Conservation (phyloP, 2,113 vertebrate species). For the Pollachius pollachius region DNA sequence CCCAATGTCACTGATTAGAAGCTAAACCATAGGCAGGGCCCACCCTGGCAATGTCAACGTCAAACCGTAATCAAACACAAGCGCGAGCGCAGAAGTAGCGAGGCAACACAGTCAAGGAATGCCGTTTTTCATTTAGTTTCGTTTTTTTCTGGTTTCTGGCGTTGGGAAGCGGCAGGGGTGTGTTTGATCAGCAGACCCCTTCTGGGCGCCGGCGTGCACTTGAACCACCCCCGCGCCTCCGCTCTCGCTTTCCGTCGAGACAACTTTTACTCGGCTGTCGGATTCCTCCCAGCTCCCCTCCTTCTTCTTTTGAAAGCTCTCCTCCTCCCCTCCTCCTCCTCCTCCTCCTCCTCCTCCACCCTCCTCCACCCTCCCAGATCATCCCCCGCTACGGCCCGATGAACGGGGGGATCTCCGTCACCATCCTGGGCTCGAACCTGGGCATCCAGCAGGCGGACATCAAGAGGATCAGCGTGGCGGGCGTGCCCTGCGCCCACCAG, state of each 20-base stretch:
- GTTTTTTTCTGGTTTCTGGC: too few relatives aligned
- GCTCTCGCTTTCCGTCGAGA: too few relatives aligned
- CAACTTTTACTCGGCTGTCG: too few relatives aligned
- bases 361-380: constrained; percentile 71
- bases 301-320: not conserved
- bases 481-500: constrained; percentile 76
- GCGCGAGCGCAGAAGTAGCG: too few relatives aligned
- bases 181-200: too few relatives aligned
- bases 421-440: constrained; percentile 89
- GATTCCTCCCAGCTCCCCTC: too few relatives aligned
- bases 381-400: constrained; percentile 84
- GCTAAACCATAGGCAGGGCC: constrained; percentile 20
- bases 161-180: too few relatives aligned
- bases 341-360: not conserved
- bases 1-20: constrained; percentile 53
- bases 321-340: constrained; percentile 1
- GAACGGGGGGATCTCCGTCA: constrained; percentile 84
- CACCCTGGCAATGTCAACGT: constrained; percentile 2
- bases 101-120: too few relatives aligned
- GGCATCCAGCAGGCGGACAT: constrained; percentile 84
- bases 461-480: constrained; percentile 78
- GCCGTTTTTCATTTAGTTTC: too few relatives aligned
- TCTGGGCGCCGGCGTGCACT: too few relatives aligned
- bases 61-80: too few relatives aligned
- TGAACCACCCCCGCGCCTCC: too few relatives aligned